These are phyloP conservation scores for Antigone vipio DNA, from an alignment of 2,113 vertebrate genomes.

Conservation along the genomic window DNA sequence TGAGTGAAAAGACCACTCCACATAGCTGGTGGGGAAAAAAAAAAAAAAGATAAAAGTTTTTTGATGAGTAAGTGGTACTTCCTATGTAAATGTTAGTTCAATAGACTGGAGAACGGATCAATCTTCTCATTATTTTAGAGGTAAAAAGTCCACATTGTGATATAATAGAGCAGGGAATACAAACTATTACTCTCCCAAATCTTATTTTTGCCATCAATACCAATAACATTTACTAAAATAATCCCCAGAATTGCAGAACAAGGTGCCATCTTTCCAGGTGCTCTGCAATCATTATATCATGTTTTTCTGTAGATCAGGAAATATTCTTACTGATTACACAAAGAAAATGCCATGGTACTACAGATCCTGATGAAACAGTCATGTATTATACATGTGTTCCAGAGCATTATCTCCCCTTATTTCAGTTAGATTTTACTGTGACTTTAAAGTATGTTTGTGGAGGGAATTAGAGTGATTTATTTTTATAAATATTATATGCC, in stretches of 20 bases:
- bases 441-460: background rate
- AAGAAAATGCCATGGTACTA: background rate
- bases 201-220: background rate
- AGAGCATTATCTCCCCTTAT: background rate
- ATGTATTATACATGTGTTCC: background rate
- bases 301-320: background rate
- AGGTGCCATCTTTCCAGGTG: background rate
- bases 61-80: background rate
- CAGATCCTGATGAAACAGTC: background rate
- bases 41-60: rapidly evolving
- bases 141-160: background rate
- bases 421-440: background rate
- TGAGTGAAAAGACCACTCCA: constrained; percentile 96
- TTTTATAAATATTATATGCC: background rate
- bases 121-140: background rate
- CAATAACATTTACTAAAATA: background rate
- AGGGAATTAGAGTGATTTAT: background rate
- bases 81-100: background rate
- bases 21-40: constrained; percentile 77
- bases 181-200: background rate
- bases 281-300: background rate
- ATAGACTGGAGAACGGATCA: background rate
- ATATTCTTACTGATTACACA: background rate
- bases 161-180: background rate
- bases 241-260: background rate